These are phyloP conservation scores for Saiga tatarica DNA, from an alignment of 2,113 vertebrate species.

Conservation along the genomic window DNA sequence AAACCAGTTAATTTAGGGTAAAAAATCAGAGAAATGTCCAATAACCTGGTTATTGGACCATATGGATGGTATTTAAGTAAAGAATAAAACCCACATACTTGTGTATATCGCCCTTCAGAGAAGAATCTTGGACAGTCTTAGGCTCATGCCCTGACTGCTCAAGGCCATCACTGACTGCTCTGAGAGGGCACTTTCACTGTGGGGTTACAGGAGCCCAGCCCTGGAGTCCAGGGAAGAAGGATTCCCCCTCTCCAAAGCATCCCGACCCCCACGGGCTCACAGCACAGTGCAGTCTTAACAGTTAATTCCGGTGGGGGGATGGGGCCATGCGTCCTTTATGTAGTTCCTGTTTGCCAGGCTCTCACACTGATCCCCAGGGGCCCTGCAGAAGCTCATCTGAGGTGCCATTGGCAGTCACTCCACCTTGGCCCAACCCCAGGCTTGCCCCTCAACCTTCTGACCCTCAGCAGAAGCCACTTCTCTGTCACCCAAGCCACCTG, in stretches of 20 bases:
- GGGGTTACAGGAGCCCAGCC: not conserved
- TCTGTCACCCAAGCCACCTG: not conserved
- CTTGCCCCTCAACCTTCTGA: not conserved
- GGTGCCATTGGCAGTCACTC: not conserved
- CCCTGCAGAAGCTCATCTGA: not conserved
- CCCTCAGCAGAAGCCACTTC: not conserved
- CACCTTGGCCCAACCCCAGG: not conserved
- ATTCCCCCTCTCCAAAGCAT: not conserved
- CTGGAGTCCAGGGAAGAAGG: not conserved
- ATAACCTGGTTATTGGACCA: not conserved
- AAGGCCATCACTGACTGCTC: not conserved
- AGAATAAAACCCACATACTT: not conserved
- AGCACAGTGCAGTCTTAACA: not conserved
- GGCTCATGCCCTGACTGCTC: not conserved
- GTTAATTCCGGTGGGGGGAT: not conserved
- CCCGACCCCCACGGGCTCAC: rapidly evolving
- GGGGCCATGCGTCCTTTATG: not conserved
- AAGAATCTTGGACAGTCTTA: not conserved
- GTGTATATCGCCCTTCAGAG: not conserved
- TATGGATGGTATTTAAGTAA: not conserved
- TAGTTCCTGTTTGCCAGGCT: not conserved
- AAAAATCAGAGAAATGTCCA: not conserved
- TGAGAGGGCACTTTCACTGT: not conserved
- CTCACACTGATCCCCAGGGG: not conserved
- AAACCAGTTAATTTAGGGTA: not conserved